These are phyloP conservation scores for Oryzias celebensis DNA, from an alignment of 2,113 vertebrate genomes.

Conservation along the genomic window DNA sequence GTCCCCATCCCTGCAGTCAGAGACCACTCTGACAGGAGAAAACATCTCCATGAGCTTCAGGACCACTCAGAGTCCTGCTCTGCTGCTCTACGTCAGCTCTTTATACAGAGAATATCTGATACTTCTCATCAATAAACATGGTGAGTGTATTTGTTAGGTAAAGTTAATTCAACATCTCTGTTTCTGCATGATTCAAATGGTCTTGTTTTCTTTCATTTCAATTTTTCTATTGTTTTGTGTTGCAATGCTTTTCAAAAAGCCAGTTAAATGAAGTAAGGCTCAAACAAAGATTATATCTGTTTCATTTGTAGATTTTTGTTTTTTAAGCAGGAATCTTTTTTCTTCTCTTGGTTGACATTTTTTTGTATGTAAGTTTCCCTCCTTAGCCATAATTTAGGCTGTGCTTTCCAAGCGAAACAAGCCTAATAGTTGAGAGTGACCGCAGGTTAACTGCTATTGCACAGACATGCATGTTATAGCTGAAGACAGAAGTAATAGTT, in stretches of 20 bases:
- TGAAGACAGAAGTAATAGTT: too few species aligned
- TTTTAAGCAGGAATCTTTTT: too few species aligned
- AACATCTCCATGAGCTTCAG: slow-evolving; percentile 85
- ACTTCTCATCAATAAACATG: slow-evolving; percentile 83
- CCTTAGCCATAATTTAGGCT: too few species aligned
- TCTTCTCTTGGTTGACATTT: too few species aligned
- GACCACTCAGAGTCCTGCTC: slow-evolving; percentile 82
- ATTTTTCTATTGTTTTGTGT: background rate
- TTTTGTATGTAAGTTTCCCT: too few species aligned
- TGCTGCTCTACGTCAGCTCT: slow-evolving; percentile 86
- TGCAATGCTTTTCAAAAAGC: background rate
- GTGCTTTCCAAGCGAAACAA: too few species aligned
- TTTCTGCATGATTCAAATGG: background rate
- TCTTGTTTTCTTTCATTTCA: background rate
- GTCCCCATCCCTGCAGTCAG: slow-evolving; percentile 83
- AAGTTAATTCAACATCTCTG: background rate
- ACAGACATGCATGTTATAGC: background rate
- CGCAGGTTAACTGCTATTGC: background rate
- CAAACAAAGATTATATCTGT: background rate
- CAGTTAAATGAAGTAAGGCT: background rate
- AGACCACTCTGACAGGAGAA: slow-evolving; percentile 82
- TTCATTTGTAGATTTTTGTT: too few species aligned
- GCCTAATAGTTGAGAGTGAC: too few species aligned
- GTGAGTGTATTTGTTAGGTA: slow-evolving; percentile 71
- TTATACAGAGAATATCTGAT: slow-evolving; percentile 88